Percentiles rank a stretch among this genome's conserved stretches.
Conservation (phyloP, 2,888 invertebrate genomes). For the Sceliomorpha sp. region DNA sequence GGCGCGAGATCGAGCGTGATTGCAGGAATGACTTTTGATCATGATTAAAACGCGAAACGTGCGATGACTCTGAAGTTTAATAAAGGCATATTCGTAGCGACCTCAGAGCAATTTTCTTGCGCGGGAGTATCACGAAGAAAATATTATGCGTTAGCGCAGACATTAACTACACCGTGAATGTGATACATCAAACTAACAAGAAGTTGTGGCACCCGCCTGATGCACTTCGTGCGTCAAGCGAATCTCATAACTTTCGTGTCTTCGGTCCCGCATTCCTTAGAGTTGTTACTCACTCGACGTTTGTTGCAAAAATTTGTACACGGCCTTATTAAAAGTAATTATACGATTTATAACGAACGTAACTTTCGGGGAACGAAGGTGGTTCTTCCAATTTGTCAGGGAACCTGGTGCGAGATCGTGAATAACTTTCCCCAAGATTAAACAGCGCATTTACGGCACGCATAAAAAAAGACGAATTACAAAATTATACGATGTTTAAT, state of each 20-base stretch:
- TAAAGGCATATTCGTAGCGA: conserved; percentile 25
- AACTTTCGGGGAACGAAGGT: no score
- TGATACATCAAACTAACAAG: conserved; percentile 54
- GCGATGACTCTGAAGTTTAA: conserved; percentile 28
- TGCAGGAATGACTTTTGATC: not conserved
- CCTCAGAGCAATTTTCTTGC: conserved; percentile 22
- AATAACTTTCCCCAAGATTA: no score
- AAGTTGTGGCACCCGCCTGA: conserved; percentile 49
- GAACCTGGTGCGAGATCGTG: no score
- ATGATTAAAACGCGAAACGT: conserved; percentile 8
- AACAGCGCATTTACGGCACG: no score
- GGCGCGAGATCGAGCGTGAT: not conserved
- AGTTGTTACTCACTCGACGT: conserved; percentile 32
- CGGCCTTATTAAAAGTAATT: no score
- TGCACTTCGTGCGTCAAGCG: conserved; percentile 34
- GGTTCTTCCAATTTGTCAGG: no score
- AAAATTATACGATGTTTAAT: no score
- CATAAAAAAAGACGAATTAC: no score
- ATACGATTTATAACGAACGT: no score
- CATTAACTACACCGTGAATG: conserved; percentile 44
- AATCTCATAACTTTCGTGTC: conserved; percentile 37
- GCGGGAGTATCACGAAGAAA: conserved; percentile 31
- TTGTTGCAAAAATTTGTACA: conserved; percentile 28
- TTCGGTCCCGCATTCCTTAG: conserved; percentile 28
- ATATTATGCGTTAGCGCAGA: conserved; percentile 37